Percentiles rank a stretch among this genome's conserved stretches.
Conservation (phyloP, 2,113 vertebrate genomes). For the Tyrannus savana region DNA sequence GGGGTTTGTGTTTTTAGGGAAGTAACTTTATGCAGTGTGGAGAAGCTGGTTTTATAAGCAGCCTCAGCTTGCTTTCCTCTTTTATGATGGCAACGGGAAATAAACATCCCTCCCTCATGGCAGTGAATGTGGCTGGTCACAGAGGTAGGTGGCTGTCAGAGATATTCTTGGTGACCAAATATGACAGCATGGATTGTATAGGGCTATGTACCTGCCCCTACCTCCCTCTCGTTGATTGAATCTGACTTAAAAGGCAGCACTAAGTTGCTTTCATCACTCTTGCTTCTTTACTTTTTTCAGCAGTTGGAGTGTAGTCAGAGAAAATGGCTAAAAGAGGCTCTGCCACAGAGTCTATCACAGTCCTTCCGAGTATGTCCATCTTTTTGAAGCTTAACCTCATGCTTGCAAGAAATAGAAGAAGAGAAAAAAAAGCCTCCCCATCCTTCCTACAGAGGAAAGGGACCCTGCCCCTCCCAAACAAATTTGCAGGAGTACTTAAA, state of each 20-base stretch:
- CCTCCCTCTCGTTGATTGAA: background rate
- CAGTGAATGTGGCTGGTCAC: background rate
- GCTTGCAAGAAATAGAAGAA: background rate
- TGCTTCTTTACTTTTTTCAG: background rate
- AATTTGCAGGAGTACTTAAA: background rate
- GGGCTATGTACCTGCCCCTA: background rate
- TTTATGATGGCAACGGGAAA: background rate
- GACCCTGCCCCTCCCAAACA: background rate
- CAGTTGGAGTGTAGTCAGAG: background rate
- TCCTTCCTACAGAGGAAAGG: background rate
- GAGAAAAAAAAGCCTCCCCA: background rate
- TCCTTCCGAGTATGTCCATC: background rate
- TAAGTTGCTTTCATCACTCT: background rate
- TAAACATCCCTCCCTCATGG: background rate
- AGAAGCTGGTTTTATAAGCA: background rate
- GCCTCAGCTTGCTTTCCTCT: background rate
- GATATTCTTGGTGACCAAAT: background rate
- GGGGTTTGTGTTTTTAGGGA: background rate
- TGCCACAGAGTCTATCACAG: background rate
- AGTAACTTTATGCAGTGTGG: background rate
- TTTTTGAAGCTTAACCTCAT: background rate
- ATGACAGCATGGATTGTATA: background rate
- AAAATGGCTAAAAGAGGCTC: background rate
- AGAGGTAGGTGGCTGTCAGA: background rate
- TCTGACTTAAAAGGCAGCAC: background rate